Percentiles rank a stretch among this genome's conserved stretches.
Evolutionary conservation across 2,888 invertebrate genomes (phyloP).

Genomic region (Drosophila flavopinicola): DNA sequence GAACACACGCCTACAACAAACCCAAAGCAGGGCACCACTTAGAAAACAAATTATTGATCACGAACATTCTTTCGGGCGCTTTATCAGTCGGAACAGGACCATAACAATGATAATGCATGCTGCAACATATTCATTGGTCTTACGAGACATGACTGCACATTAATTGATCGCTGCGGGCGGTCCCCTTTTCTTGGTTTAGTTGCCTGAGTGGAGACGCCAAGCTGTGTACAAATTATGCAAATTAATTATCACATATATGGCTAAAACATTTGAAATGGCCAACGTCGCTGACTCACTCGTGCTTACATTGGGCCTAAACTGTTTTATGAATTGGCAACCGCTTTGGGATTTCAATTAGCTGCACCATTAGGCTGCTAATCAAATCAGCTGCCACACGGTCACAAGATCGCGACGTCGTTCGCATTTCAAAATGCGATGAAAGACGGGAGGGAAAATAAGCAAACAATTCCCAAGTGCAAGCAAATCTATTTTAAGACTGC

Average conservation of each 20-base stretch:
- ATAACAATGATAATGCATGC: conserved; percentile 74
- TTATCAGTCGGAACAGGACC: conserved; percentile 69
- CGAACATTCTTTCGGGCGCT: conserved; percentile 35
- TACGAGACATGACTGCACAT: conserved; percentile 40
- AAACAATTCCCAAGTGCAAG: conserved; percentile 18
- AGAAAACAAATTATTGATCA: conserved; percentile 40
- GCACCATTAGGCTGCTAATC: conserved; percentile 46
- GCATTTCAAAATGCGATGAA: conserved; percentile 30
- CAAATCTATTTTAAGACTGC: conserved; percentile 33
- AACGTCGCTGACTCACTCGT: conserved; percentile 46
- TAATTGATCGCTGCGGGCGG: conserved; percentile 70
- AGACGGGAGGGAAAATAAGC: neutral
- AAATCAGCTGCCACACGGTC: conserved; percentile 64
- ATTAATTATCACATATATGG: conserved; percentile 62
- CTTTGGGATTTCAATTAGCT: conserved; percentile 57
- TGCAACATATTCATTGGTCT: conserved; percentile 65
- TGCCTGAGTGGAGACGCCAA: neutral
- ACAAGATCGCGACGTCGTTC: conserved; percentile 50
- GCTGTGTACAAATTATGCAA: conserved; percentile 64
- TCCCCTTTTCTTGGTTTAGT: conserved; percentile 17
- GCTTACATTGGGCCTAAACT: neutral
- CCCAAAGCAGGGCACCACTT: conserved; percentile 60
- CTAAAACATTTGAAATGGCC: conserved; percentile 59
- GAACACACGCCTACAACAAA: conserved; percentile 47
- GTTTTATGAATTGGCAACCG: conserved; percentile 73